Evolutionary conservation across 2,888 invertebrate genomes (phyloP).

Genomic region (Biston stratarius): DNA sequence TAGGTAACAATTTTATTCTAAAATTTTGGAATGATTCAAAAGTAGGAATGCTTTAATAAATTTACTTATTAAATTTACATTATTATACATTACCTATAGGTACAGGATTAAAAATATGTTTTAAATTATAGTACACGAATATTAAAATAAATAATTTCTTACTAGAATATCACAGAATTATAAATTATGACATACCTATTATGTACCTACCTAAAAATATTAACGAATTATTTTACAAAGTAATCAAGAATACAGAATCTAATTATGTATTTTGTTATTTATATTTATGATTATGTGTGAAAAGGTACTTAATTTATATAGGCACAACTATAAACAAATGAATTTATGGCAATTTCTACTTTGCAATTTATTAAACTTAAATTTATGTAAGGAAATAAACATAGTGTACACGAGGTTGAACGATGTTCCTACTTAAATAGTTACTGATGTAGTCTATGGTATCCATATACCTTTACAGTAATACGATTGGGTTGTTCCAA

Average conservation of each 20-base stretch:
- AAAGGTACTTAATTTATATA: constrained; percentile 24
- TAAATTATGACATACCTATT: constrained; percentile 36
- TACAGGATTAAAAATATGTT: neutral
- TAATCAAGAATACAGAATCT: neutral
- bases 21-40: constrained; percentile 7
- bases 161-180: constrained; percentile 78
- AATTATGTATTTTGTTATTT: neutral
- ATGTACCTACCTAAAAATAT: neutral
- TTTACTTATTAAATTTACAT: no score
- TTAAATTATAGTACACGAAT: constrained; percentile 6
- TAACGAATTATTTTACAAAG: neutral
- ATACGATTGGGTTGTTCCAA: no score
- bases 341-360: constrained; percentile 29
- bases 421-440: no score
- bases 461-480: neutral
- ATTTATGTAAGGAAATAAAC: neutral
- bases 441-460: no score
- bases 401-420: neutral
- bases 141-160: constrained; percentile 47
- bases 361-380: neutral
- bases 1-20: constrained; percentile 6
- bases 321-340: constrained; percentile 17
- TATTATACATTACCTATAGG: neutral
- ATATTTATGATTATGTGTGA: neutral
- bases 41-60: constrained; percentile 5